Evolutionary conservation across 2,888 invertebrate species (phyloP).

Genomic region (Catocala fraxini): DNA sequence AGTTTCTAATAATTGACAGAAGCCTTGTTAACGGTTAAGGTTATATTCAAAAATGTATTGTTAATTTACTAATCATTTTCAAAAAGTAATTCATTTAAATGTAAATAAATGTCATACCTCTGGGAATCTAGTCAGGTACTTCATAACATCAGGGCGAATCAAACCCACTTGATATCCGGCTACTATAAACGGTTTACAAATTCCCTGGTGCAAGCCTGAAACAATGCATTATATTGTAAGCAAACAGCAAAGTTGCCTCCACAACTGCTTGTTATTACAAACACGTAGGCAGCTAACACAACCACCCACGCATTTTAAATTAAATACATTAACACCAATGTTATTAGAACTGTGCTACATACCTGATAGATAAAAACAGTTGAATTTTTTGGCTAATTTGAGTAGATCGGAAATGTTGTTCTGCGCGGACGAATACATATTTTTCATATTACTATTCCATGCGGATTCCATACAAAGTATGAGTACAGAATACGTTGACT

Average conservation of each 20-base stretch:
- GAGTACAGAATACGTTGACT: conserved; percentile 23
- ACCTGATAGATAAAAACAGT: conserved; percentile 96
- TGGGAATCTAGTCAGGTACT: conserved; percentile 93
- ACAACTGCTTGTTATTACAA: conserved; percentile 43
- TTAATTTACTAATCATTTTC: neutral
- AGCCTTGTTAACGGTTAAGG: too few relatives aligned
- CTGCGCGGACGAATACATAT: conserved; percentile 80
- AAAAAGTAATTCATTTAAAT: neutral
- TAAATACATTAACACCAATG: neutral
- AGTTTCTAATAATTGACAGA: too few relatives aligned
- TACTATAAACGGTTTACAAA: conserved; percentile 95
- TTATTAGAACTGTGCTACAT: conserved; percentile 35
- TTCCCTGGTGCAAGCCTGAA: conserved; percentile 91
- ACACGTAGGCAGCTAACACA: conserved; percentile 25
- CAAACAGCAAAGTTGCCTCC: conserved; percentile 47
- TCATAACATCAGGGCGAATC: conserved; percentile 94
- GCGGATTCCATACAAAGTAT: conserved; percentile 33
- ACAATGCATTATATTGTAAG: conserved; percentile 50
- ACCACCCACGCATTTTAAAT: conserved; percentile 24
- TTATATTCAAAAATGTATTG: too few relatives aligned
- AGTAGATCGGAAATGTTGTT: conserved; percentile 87
- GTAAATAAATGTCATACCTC: conserved; percentile 86
- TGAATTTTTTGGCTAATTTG: conserved; percentile 95
- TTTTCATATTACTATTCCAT: conserved; percentile 80
- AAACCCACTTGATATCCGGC: conserved; percentile 96